Evolutionary conservation across 2,113 vertebrate species (phyloP), one percentile per base, ranked within the genome.

Genomic region (Salvelinus namaycush): DNA sequence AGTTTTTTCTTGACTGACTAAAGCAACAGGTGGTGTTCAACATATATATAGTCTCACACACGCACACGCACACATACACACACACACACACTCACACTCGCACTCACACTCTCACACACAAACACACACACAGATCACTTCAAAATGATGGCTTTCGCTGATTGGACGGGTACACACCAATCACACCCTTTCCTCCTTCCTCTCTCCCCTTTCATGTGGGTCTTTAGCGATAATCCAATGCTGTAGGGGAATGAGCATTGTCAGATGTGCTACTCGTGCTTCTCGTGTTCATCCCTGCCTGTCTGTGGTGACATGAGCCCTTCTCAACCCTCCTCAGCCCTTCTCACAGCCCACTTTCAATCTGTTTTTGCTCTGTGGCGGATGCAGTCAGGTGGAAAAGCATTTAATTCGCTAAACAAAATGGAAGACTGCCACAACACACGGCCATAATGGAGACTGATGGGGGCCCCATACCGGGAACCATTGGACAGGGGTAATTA

Each of bases 391-490:
- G 80, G 89, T 90, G 85, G 87, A 92, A 91, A 94, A 93, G 68
- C 77, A 86, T 93, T 93, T 93, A 62, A 91, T 93, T 93, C 93
- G 80, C 88, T 90, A 90, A 91, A 93, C 91, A 93, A 92, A 93
- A 83, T 85, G 83, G 86, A 72, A 72, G 49, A 18, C 70, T 72
- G 70, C 70, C 70, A 72, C 70, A 72, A 72, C 70, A 59, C 69
- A 71, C 16, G 2, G 70, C 49, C 70, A 59, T 72, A 72, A 72
- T 72, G 70, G 70, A 94, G 91, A 92, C 80, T 92, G 94, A 94
- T 91, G 86, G 87, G 85, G 83, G n/a, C 72, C 86, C 77, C 77
- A 77, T 90, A 80, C 68, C 57, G 81, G 88, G 79, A 87, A 90
- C 73, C 86, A 87, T 73, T 85, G 87, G 88, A 90, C 88, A 86